Evolutionary conservation across 2,797 vertebrate species (phyloP).

Genomic region (Onychomys arenicola): DNA sequence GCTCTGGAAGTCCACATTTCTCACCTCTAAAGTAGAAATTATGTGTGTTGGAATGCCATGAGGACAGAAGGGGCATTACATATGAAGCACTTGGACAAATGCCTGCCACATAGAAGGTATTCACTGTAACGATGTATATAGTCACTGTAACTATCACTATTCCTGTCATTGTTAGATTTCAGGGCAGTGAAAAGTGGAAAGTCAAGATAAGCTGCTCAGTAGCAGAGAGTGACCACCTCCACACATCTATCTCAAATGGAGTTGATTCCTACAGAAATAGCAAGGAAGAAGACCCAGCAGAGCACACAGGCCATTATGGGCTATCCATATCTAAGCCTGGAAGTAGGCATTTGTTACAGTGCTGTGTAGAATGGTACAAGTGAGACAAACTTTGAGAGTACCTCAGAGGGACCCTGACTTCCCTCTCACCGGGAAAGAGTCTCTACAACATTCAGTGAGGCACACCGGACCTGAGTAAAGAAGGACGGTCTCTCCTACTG

Average conservation of each 20-base stretch:
- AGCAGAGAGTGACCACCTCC: not conserved
- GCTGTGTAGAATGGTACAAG: too few species aligned
- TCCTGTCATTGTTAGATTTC: not conserved
- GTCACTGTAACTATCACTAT: not conserved
- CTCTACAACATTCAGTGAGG: not conserved
- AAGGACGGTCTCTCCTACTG: too few species aligned
- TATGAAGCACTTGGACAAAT: not conserved
- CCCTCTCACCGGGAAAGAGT: not conserved
- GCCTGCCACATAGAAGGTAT: not conserved
- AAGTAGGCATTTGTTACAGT: not conserved
- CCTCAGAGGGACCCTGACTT: too few species aligned
- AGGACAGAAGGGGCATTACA: not conserved
- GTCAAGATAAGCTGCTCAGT: not conserved
- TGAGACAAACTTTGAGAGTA: not conserved
- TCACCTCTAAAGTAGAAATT: not conserved
- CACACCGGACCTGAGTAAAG: not conserved
- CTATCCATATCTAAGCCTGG: not conserved
- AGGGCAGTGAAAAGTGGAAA: not conserved
- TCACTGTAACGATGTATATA: not conserved
- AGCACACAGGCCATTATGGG: not conserved
- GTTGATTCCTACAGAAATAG: not conserved
- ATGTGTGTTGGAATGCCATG: not conserved
- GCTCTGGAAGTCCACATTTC: not conserved
- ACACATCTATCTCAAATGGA: not conserved
- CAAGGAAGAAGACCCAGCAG: not conserved